These are phyloP conservation scores for Tuberolachnus salignus DNA, from an alignment of 2,888 invertebrate genomes.

Conservation along the genomic window DNA sequence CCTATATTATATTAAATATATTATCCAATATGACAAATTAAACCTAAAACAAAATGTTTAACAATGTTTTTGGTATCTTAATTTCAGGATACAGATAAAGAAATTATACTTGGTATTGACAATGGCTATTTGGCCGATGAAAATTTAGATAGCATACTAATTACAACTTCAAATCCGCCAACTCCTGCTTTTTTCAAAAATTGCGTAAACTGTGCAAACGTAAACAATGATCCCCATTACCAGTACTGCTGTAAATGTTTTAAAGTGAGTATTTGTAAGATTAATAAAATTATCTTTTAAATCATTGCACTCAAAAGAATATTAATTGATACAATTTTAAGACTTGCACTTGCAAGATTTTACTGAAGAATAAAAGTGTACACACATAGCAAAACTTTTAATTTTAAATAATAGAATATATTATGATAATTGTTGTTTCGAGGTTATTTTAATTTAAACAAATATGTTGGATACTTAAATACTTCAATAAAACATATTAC, in stretches of 20 bases:
- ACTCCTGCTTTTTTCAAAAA: constrained; percentile 1
- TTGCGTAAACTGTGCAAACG: constrained; percentile 5
- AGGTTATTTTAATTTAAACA: too few species aligned
- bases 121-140: not conserved
- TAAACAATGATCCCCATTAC: constrained; percentile 15
- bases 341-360: too few species aligned
- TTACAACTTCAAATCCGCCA: not conserved
- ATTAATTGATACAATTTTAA: not conserved
- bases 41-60: not conserved
- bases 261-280: constrained; percentile 25
- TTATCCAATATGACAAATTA: not conserved
- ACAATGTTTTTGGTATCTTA: not conserved
- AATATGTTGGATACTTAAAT: too few species aligned
- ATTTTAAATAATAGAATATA: not conserved
- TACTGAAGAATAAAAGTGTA: not conserved
- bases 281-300: not conserved
- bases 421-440: not conserved
- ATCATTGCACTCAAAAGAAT: not conserved
- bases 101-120: not conserved
- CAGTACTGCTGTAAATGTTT: constrained; percentile 41
- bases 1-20: too few species aligned
- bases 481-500: too few species aligned
- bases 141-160: not conserved
- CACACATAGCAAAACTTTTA: too few species aligned
- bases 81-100: constrained; percentile 3